Evolutionary conservation across 2,888 invertebrate genomes (phyloP).

Genomic region (Cistogaster globosa): DNA sequence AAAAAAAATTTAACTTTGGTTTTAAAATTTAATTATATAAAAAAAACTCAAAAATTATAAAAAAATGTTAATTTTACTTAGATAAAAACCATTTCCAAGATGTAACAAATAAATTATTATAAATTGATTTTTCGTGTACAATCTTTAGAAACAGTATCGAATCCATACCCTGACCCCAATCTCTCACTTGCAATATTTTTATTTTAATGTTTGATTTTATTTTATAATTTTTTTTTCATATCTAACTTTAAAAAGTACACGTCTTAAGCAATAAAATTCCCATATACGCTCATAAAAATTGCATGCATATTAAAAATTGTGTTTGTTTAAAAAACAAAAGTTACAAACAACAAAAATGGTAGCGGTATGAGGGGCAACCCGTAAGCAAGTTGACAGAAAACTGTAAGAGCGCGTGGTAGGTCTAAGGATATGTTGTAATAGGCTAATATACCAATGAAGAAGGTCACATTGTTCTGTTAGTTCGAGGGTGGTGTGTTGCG

Average conservation of each 20-base stretch:
- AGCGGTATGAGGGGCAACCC: constrained; percentile 27
- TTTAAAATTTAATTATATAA: too few relatives aligned
- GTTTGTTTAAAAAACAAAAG: constrained; percentile 78
- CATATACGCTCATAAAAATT: constrained; percentile 83
- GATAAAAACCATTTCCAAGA: too few relatives aligned
- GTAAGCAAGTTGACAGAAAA: constrained; percentile 42
- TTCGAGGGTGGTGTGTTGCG: neutral
- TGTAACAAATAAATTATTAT: neutral
- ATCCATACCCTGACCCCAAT: constrained; percentile 19
- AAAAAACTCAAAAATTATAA: too few relatives aligned
- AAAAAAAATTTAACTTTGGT: too few relatives aligned
- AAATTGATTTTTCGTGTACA: constrained; percentile 23
- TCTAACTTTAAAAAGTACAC: constrained; percentile 71
- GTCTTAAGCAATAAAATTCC: constrained; percentile 83
- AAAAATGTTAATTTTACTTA: too few relatives aligned
- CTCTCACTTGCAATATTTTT: constrained; percentile 23
- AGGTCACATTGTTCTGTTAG: constrained; percentile 37
- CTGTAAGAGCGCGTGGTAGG: constrained; percentile 29
- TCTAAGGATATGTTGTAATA: constrained; percentile 1
- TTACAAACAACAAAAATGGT: constrained; percentile 28
- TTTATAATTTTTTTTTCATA: constrained; percentile 40
- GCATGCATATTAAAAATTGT: constrained; percentile 83
- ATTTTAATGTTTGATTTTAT: constrained; percentile 45
- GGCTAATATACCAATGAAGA: constrained; percentile 22
- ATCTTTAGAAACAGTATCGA: neutral